These are phyloP conservation scores for Drosophila biarmipes DNA, from an alignment of 1,140 invertebrate species.

Conservation along the genomic window DNA sequence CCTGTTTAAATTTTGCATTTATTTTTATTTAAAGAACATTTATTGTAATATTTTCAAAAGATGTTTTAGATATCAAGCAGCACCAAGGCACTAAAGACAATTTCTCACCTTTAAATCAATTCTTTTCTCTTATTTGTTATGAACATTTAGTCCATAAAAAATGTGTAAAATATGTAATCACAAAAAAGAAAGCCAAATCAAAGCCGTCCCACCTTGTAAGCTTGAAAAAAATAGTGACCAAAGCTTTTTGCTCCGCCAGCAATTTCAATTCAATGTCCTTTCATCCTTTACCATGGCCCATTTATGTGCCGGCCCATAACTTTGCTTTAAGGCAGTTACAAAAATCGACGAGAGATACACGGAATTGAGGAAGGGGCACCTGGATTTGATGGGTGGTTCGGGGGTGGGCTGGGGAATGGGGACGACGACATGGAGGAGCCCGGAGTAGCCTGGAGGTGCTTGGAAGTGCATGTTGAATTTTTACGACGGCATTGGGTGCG, in stretches of 20 bases:
- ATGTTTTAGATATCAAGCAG: no score
- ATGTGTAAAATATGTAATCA: no score
- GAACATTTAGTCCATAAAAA: no score
- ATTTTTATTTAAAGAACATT: no score
- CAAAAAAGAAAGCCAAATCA: no score
- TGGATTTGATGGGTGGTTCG: background rate
- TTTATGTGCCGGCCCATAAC: constrained; percentile 27
- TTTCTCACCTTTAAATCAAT: no score
- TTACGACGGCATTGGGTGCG: constrained; percentile 32
- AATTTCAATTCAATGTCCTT: background rate
- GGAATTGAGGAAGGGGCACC: background rate
- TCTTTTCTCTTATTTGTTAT: no score
- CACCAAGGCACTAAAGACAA: no score
- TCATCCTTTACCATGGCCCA: background rate
- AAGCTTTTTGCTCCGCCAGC: background rate
- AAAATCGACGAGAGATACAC: constrained; percentile 52
- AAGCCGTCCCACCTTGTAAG: background rate
- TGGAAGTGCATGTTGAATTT: constrained; percentile 35
- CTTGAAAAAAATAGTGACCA: background rate
- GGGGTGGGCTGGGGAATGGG: background rate
- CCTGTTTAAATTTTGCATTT: no score
- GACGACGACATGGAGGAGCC: background rate
- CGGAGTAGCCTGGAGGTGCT: background rate
- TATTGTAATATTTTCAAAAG: no score
- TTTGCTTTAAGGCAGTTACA: constrained; percentile 45